Conservation (phyloP, 2,797 vertebrate genomes). For the Bradypodion pumilum region DNA sequence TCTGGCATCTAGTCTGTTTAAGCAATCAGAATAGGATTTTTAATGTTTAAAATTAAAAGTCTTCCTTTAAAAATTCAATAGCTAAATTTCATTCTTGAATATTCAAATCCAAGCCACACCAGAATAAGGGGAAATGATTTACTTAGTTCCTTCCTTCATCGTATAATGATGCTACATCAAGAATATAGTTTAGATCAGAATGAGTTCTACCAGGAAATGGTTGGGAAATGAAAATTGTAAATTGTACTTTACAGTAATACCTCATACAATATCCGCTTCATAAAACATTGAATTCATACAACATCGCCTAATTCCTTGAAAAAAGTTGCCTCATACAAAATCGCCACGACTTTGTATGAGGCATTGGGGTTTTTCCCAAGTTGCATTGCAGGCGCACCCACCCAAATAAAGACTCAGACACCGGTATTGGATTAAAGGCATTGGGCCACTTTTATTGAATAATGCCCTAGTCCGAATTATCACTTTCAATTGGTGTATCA, state of each 20-base stretch:
- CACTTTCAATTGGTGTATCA: too few relatives aligned
- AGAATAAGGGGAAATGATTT: slow-evolving; percentile 33
- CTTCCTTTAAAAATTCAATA: slow-evolving; percentile 65
- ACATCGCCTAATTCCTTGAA: too few relatives aligned
- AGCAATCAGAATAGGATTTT: slow-evolving; percentile 43
- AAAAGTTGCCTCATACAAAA: too few relatives aligned
- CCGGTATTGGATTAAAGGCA: too few relatives aligned
- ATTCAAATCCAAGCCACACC: slow-evolving; percentile 42
- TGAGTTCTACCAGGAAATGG: slow-evolving; percentile 21
- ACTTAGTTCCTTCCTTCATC: not conserved
- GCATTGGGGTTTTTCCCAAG: too few relatives aligned
- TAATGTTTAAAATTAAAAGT: slow-evolving; percentile 67
- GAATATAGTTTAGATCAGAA: slow-evolving; percentile 21
- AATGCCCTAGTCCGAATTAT: too few relatives aligned
- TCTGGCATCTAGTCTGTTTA: slow-evolving; percentile 32
- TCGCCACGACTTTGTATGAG: too few relatives aligned
- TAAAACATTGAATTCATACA: too few relatives aligned
- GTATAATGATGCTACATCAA: slow-evolving; percentile 23
- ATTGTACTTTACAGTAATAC: slow-evolving; percentile 48
- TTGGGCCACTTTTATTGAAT: too few relatives aligned
- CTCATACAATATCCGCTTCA: too few relatives aligned
- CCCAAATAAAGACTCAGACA: too few relatives aligned
- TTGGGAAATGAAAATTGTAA: slow-evolving; percentile 27
- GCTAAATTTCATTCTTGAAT: slow-evolving; percentile 37
- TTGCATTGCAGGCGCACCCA: too few relatives aligned